A percentile compares a stretch with the other conserved stretches of the same genome.
phyloP scores from a whole-genome alignment of 2,797 vertebrate species.

The Zonotrichia albicollis region DNA sequence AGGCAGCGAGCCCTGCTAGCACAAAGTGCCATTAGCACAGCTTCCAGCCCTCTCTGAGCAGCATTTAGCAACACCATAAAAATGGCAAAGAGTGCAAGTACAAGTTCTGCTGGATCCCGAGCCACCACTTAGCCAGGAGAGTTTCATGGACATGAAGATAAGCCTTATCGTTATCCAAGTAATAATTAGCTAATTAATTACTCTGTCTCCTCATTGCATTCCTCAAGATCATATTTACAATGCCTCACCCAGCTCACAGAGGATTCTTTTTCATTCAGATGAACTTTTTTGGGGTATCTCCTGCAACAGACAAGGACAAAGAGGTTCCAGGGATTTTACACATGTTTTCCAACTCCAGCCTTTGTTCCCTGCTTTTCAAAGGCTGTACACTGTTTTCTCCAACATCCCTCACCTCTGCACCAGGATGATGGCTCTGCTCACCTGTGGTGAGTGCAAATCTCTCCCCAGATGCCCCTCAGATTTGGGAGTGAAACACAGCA shows the following conservation, averaged over 20 bases:
- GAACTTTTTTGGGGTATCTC: neutral
- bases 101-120: neutral
- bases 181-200: conserved; percentile 54
- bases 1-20: neutral
- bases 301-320: neutral
- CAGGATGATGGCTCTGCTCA: no score
- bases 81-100: neutral
- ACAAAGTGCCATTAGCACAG: neutral
- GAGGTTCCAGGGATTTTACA: neutral
- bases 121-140: neutral
- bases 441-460: accelerated
- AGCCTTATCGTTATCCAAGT: neutral
- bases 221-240: conserved; percentile 26
- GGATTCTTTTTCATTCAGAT: neutral
- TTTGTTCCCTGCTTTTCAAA: neutral
- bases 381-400: neutral
- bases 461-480: neutral
- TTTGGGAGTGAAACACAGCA: neutral
- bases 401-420: neutral
- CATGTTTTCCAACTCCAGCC: neutral
- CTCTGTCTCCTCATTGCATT: neutral
- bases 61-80: neutral
- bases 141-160: conserved; percentile 7
- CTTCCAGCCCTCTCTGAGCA: neutral
- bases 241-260: neutral